Evolutionary conservation across 2,113 vertebrate species (phyloP), one percentile per base, ranked within the genome.

Genomic region (Serinus canaria): DNA sequence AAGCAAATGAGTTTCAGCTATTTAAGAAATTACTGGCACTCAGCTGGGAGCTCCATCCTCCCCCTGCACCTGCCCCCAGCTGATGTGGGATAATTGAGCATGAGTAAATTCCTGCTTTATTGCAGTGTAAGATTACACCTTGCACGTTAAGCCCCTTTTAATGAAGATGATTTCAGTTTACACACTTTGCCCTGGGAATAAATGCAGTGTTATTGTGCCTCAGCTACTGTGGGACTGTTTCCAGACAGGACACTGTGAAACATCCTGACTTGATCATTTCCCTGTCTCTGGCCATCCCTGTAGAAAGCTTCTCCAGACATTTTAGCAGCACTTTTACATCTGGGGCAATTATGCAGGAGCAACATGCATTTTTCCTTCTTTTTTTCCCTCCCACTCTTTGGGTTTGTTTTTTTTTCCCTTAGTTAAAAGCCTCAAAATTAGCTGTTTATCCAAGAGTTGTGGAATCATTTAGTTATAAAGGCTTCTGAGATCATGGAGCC

Each of bases 1-100:
- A 77, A 92, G 87, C 22, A 95, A 83, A 93, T 89, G 75, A 87
- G 86, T 47, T 95, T 92, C 64, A 86, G 52, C 80, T 90, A 60
- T 89, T 95, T 77, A 81, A 93, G 80, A 59, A 87, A 93, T 91
- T 78, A 50, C 56, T 88, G 90, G 66, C 55, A 30, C 27, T 89
- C 68, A 75, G 56, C 68, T 92, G 80, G 86, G 76, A 94, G 80
- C 76, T 89, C 85, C 47, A 59, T 69, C 39, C 43, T 83, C 63
- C 30, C 14, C 30, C 21, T 47, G 12, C 12, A 39, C 56, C 52
- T 91, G 43, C 59, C 66, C 80, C 66, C 66, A 82, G 56, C 78
- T 82, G 90, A 87, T 82, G 10, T 1, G 24, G 49, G 78, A 84
- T 91, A 84, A 94, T 85, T 91, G 81, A 41, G 69, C 1, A 0